Conservation (phyloP, 2,888 invertebrate species). For the Xylota sylvarum region DNA sequence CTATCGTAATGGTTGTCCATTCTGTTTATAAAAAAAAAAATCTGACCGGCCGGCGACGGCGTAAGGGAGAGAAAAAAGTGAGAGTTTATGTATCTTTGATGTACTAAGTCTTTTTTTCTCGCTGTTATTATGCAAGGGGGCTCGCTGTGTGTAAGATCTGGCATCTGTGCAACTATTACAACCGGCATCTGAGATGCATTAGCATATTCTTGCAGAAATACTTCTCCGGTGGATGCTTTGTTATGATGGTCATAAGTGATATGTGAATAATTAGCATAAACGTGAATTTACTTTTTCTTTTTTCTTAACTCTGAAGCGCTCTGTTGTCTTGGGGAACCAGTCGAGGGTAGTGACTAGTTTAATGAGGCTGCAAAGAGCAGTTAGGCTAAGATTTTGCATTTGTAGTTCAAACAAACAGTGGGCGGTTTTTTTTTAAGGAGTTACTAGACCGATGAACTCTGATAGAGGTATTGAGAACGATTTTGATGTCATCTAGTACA, state of each 20-base stretch:
- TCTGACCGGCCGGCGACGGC: not conserved
- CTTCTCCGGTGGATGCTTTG: constrained; percentile 42
- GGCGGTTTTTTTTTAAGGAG: no score
- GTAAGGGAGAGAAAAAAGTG: constrained; percentile 54
- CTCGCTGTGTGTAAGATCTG: constrained; percentile 38
- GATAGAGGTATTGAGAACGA: no score
- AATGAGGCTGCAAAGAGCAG: constrained; percentile 7
- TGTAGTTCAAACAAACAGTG: not conserved
- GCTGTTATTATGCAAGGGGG: constrained; percentile 44
- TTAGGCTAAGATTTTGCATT: not conserved
- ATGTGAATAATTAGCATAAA: constrained; percentile 66
- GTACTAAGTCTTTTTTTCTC: not conserved
- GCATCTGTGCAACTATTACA: constrained; percentile 40
- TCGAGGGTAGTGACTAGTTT: not conserved
- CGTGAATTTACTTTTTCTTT: constrained; percentile 58
- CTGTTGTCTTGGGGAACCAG: constrained; percentile 26
- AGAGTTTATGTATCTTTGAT: constrained; percentile 43
- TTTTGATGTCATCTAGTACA: no score
- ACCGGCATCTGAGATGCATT: constrained; percentile 47
- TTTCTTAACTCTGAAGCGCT: not conserved
- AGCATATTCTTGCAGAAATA: constrained; percentile 66
- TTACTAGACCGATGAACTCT: no score
- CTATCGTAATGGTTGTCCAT: constrained; percentile 28
- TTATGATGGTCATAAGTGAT: constrained; percentile 70
- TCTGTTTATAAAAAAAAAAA: constrained; percentile 8